Evolutionary conservation across 2,888 invertebrate genomes (phyloP).

Genomic region (Pandemis corylana): DNA sequence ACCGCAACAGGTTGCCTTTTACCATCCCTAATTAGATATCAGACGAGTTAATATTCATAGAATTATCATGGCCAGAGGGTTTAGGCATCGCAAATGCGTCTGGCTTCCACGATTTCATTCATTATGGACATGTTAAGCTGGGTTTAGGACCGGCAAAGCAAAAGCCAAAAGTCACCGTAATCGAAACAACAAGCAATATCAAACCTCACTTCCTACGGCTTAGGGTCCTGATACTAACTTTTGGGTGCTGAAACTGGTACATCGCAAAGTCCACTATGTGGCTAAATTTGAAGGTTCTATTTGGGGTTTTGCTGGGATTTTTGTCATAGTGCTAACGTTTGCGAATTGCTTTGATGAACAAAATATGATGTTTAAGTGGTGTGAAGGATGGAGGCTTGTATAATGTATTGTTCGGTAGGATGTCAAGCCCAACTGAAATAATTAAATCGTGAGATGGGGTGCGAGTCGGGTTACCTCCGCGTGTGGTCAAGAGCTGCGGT

Average conservation of each 20-base stretch:
- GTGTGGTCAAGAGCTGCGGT: no score
- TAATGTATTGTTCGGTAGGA: not conserved
- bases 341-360: constrained; percentile 10
- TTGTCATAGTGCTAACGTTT: constrained; percentile 4
- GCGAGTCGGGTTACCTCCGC: no score
- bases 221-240: not conserved
- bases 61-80: constrained; percentile 18
- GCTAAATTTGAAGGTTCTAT: not conserved
- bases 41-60: constrained; percentile 44
- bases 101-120: constrained; percentile 47
- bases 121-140: constrained; percentile 49
- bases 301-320: constrained; percentile 12
- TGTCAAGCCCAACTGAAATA: not conserved
- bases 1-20: constrained; percentile 13
- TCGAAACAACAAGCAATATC: not conserved
- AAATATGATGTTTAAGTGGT: constrained; percentile 19
- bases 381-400: not conserved
- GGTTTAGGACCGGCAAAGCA: constrained; percentile 38
- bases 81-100: constrained; percentile 45
- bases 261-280: not conserved
- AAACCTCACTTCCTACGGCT: not conserved
- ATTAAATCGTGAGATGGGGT: not conserved
- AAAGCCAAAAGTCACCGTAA: not conserved
- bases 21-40: constrained; percentile 16
- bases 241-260: not conserved